Base-by-base conservation (phyloP, 2,888 invertebrate species). In the Neoascia interrupta region DNA sequence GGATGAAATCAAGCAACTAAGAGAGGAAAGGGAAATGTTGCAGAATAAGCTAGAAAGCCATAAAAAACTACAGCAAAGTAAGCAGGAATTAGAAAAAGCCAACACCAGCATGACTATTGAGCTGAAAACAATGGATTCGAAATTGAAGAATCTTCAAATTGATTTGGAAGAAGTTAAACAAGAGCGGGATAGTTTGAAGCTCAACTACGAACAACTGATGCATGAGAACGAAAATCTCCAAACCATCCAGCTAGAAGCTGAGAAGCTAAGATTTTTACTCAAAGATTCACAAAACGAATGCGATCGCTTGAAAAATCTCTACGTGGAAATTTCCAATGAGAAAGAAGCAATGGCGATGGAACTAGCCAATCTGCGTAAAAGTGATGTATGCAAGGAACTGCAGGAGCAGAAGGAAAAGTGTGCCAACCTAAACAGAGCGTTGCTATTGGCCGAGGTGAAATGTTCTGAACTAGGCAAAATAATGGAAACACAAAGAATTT, bases 291-390 rank as follows among this genome's bases (percentile, higher is more conserved):
- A 91, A 45, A 88, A 89, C 13, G 92, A 92, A 81, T 91, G 91
- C 36, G 89, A 90, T 2, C 91, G 92, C 3, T 84, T 92, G 0
- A 92, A 92, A 82, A 90, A 87, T 18, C 84, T 91, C 4, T 92
- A 90, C 70, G 88, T 89, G 51, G 87, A 92, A 86, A 92, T 92
- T 2, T 92, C 92, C 75, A 91, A 91, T 75, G 89, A 91, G 4
- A 91, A 92, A 47, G 93, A 93, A 64, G 85, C 90, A n/a, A 86
- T 91, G 3, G 86, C 90, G 18, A 90, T 90, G 76, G 91, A 92
- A 83, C 84, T 92, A 37, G 91, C 90, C 81, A 90, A 92, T 53
- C 81, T 91, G 34, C 90, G 91, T 79, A 90, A 90, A 72, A 88
- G 85, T 41, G 91, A 91, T 6, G 87, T 87, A 5, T 83, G 89